Percentiles rank a stretch among this genome's conserved stretches.
phyloP scores from a whole-genome alignment of 2,888 invertebrate genomes.

The Torymus auratus region DNA sequence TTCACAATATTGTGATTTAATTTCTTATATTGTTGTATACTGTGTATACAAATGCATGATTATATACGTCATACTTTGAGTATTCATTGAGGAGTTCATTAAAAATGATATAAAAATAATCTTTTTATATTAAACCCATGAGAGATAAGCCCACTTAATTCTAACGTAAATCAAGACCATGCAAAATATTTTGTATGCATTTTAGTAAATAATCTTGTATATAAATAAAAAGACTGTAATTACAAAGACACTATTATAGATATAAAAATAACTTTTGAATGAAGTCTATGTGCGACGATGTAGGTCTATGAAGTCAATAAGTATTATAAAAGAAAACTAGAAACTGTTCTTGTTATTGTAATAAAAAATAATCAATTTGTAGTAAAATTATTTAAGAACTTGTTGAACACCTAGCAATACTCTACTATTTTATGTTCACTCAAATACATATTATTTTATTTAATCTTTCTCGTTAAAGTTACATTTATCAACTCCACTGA shows the following conservation, averaged over 20 bases:
- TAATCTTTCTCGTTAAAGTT: too few relatives aligned
- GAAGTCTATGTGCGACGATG: not conserved
- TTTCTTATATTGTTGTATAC: conserved; percentile 27
- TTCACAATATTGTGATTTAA: conserved; percentile 13
- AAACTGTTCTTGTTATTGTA: too few relatives aligned
- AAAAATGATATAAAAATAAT: not conserved
- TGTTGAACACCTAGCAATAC: not conserved
- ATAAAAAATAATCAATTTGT: too few relatives aligned
- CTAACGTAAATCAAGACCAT: not conserved
- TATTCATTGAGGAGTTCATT: conserved; percentile 3
- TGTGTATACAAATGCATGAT: conserved; percentile 31
- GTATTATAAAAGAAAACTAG: conserved; percentile 5
- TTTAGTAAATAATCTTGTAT: conserved; percentile 26
- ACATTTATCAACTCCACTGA: too few relatives aligned
- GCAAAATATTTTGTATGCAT: conserved; percentile 19
- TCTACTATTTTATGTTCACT: too few relatives aligned
- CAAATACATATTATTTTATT: too few relatives aligned
- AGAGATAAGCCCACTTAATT: not conserved
- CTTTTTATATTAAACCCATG: not conserved
- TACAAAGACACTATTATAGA: not conserved
- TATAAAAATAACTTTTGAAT: not conserved
- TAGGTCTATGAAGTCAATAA: not conserved
- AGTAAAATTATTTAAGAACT: not conserved
- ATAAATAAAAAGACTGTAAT: conserved; percentile 26
- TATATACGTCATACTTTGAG: not conserved